Base-by-base conservation (phyloP, 1,140 invertebrate genomes). In the Penaeus vannamei region DNA sequence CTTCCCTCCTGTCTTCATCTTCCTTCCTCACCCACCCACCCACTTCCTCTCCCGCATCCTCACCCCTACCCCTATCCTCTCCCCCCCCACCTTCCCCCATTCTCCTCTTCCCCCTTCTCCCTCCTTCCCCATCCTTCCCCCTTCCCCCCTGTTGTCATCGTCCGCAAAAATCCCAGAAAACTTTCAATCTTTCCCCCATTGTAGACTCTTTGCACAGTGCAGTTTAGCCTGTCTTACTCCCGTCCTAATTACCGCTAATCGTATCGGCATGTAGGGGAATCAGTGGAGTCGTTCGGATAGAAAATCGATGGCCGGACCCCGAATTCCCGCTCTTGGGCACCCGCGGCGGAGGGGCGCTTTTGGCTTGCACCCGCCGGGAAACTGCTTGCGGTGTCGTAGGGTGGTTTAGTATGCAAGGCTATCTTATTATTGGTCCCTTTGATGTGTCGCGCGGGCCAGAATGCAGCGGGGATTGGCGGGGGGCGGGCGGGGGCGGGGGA, bases 231-330 rank as follows among this genome's bases (percentile, higher is more conserved):
- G 80, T 84, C 42, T 88, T 85, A 60, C 60, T 66, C 53, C 20
- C 19, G 20, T 36, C 29, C 80, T 88, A 88, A 88, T 88, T 88
- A 88, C 80, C 46, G 81, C 46, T 88, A 77, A 88, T 88, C 86
- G 77, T 32, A 84, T 88, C 62, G 66, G 86, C 81, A 83, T 53
- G 86, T 88, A 88, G 20, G 64, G 64, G 84, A 66, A 61, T 32
- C 59, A 61, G 82, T 20, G 82, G 61, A n/a, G 82, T 4, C 20
- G 82, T 22, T 42, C 19, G 61, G 72, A 20, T 81, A 81, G 79
- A 81, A 81, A 81, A 81, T 81, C 79, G 29, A 81, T 81, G 79
- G 29, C 36, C 10, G 22, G 23, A 59, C 17, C 17, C n/a, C 79
- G 79, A 53, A 53, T 53, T 53, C 53, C 53, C 53, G 53, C 53